These are phyloP conservation scores for Paralvinella palmiformis DNA, from an alignment of 1,140 invertebrate species.

Conservation along the genomic window DNA sequence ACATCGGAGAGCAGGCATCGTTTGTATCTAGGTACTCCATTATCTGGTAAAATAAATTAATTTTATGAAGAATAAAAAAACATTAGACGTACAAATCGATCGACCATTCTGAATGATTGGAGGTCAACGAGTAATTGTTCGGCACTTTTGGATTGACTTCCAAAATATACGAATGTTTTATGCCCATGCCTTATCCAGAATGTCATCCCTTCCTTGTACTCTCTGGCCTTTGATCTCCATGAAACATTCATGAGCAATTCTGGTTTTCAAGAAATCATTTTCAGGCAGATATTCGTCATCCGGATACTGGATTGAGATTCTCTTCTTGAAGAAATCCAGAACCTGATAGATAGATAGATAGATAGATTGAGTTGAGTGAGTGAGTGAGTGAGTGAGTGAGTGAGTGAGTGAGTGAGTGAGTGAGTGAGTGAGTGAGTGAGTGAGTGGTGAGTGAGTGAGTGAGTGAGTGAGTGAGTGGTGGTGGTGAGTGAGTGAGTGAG, in stretches of 20 bases:
- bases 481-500: conserved; percentile 8
- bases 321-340: conserved; percentile 16
- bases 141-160: neutral
- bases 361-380: no score
- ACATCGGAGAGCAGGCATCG: neutral
- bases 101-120: neutral
- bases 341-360: conserved; percentile 13
- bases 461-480: no score
- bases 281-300: neutral
- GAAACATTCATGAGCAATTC: conserved; percentile 15
- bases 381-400: no score
- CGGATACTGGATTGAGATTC: conserved; percentile 9
- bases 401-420: conserved; percentile 8
- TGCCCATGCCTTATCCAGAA: conserved; percentile 1
- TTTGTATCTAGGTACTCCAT: neutral
- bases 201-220: conserved; percentile 11
- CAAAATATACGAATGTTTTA: neutral
- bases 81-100: neutral
- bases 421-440: conserved; percentile 8
- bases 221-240: conserved; percentile 2
- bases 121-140: neutral
- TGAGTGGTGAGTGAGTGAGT: no score
- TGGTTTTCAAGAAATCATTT: neutral
- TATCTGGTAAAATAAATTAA: conserved; percentile 7
- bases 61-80: neutral